Evolutionary conservation across 1,140 invertebrate genomes (phyloP).

Genomic region (Drosophila fuyamai): DNA sequence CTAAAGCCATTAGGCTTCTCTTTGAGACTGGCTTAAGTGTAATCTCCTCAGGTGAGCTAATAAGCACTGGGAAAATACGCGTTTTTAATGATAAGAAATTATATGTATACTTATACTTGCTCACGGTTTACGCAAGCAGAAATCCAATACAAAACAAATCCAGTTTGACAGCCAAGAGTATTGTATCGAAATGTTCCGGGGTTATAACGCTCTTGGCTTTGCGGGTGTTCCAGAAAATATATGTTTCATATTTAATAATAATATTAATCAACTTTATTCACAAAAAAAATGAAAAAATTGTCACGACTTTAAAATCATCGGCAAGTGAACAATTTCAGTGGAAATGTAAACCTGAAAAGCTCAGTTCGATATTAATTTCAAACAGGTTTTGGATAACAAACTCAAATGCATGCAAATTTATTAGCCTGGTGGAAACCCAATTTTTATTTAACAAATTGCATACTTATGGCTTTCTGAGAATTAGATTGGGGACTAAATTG

Average conservation of each 20-base stretch:
- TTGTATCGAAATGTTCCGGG: background rate
- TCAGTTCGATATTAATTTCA: background rate
- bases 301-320: background rate
- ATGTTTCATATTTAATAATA: background rate
- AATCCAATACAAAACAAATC: constrained; percentile 12
- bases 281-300: too few species aligned
- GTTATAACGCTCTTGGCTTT: constrained; percentile 1
- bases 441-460: background rate
- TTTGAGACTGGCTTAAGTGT: constrained; percentile 3
- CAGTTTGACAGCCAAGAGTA: background rate
- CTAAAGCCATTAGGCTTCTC: constrained; percentile 19
- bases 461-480: background rate
- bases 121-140: constrained; percentile 7
- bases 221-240: constrained; percentile 3
- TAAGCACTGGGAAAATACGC: constrained; percentile 10
- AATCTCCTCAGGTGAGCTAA: constrained; percentile 18
- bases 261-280: background rate
- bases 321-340: background rate
- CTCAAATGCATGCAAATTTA: background rate
- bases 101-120: constrained; percentile 5
- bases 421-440: background rate
- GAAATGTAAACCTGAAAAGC: constrained; percentile 17
- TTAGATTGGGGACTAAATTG: background rate
- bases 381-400: constrained; percentile 14
- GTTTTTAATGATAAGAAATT: constrained; percentile 29